Percentiles rank a stretch among this genome's conserved stretches.
Conservation (phyloP, 2,888 invertebrate species). For the Unio delphinus region DNA sequence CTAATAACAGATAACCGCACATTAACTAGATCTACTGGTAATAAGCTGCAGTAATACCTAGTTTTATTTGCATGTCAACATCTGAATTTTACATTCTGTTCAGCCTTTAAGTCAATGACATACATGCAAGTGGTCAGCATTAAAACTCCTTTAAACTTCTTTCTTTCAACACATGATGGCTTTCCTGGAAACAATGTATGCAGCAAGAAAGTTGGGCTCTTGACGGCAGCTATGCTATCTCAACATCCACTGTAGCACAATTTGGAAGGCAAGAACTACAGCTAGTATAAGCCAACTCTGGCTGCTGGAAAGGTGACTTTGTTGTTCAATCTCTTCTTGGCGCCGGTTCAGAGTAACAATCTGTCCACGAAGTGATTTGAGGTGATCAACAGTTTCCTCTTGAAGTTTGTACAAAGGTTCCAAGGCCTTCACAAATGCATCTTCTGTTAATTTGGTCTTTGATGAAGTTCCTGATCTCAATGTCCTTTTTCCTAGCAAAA, state of each 20-base stretch:
- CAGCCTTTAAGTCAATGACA: too few species aligned
- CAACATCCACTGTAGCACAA: slow-evolving; percentile 55
- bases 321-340: slow-evolving; percentile 15
- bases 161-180: too few species aligned
- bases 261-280: slow-evolving; percentile 47
- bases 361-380: slow-evolving; percentile 47
- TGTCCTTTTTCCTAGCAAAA: slow-evolving; percentile 36
- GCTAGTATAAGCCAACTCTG: slow-evolving; percentile 50
- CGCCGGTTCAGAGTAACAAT: slow-evolving; percentile 30
- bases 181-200: too few species aligned
- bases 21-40: too few species aligned
- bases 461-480: slow-evolving; percentile 36
- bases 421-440: slow-evolving; percentile 27
- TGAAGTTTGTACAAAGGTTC: slow-evolving; percentile 45
- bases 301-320: slow-evolving; percentile 11
- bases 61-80: too few species aligned
- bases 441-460: slow-evolving; percentile 30
- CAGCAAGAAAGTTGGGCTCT: too few species aligned
- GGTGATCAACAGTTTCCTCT: slow-evolving; percentile 43
- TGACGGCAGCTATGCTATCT: slow-evolving; percentile 9
- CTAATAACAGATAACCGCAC: too few species aligned
- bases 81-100: too few species aligned
- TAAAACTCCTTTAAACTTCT: too few species aligned
- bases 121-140: too few species aligned
- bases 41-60: too few species aligned